phyloP scores from a whole-genome alignment of 2,888 invertebrate species.

The Sphaerophoria rueppellii region DNA sequence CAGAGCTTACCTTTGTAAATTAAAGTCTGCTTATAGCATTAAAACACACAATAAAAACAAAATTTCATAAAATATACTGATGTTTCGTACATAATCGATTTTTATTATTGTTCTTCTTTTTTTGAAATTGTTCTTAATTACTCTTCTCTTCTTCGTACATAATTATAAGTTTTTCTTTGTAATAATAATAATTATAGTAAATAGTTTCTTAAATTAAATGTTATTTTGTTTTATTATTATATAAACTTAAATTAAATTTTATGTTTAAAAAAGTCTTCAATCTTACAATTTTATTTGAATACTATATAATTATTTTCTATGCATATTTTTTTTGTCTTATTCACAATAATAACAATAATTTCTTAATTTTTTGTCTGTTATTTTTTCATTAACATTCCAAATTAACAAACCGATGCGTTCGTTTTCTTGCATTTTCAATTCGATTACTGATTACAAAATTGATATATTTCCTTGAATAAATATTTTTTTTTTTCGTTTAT shows the following conservation, averaged over 20 bases:
- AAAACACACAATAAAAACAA: not conserved
- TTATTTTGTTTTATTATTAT: constrained; percentile 19
- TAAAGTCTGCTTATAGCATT: too few species aligned
- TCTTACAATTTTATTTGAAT: constrained; percentile 67
- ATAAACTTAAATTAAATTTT: constrained; percentile 35
- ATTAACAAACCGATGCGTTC: constrained; percentile 59
- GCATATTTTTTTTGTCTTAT: constrained; percentile 42
- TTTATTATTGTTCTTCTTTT: constrained; percentile 45
- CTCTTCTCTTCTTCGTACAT: constrained; percentile 43
- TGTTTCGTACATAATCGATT: constrained; percentile 59
- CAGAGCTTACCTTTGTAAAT: too few species aligned
- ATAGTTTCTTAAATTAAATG: constrained; percentile 49
- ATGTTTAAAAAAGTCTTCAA: constrained; percentile 66
- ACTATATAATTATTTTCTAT: constrained; percentile 50
- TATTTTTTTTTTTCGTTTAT: constrained; percentile 8
- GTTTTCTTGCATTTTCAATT: constrained; percentile 34
- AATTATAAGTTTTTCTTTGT: constrained; percentile 33
- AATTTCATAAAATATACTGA: constrained; percentile 64
- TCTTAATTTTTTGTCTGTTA: constrained; percentile 1
- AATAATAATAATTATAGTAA: constrained; percentile 51
- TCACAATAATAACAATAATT: constrained; percentile 40
- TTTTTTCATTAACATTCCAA: constrained; percentile 5
- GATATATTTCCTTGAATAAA: constrained; percentile 43
- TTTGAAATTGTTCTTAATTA: constrained; percentile 30
- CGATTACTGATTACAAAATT: constrained; percentile 44